phyloP scores from a whole-genome alignment of 1,140 invertebrate species.

The Nomia melanderi region DNA sequence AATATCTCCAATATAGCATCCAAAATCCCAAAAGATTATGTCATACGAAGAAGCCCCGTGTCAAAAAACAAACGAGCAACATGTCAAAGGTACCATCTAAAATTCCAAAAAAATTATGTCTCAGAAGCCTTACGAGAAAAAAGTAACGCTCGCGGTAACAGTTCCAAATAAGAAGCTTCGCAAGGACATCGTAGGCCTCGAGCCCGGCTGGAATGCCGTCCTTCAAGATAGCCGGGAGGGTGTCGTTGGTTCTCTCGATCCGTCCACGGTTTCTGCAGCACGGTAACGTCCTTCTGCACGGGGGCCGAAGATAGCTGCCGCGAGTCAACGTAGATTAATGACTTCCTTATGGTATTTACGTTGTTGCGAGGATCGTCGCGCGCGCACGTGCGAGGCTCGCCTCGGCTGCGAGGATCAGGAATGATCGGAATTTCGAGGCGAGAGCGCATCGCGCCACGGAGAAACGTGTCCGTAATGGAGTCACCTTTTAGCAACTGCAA shows the following conservation, averaged over 20 bases:
- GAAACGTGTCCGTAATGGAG: background rate
- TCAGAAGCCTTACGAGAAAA: no score
- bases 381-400: background rate
- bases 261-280: background rate
- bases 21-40: no score
- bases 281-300: conserved; percentile 42
- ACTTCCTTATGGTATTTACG: conserved; percentile 55
- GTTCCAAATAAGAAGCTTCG: background rate
- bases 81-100: no score
- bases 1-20: no score
- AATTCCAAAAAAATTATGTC: no score
- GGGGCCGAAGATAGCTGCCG: conserved; percentile 51
- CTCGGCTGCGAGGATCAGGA: background rate
- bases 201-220: conserved; percentile 35
- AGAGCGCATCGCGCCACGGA: conserved; percentile 12
- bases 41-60: no score
- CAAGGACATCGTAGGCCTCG: conserved; percentile 1
- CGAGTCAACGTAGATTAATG: conserved; percentile 50
- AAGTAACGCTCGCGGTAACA: background rate
- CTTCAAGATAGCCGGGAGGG: conserved; percentile 13
- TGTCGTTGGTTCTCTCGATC: conserved; percentile 12
- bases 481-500: background rate
- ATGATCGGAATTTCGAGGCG: conserved; percentile 38
- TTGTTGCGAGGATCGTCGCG: conserved; percentile 4
- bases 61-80: no score